Evolutionary conservation across 2,113 vertebrate species (phyloP), one percentile per base, ranked within the genome.

Genomic region (Pollimyrus isidori): DNA sequence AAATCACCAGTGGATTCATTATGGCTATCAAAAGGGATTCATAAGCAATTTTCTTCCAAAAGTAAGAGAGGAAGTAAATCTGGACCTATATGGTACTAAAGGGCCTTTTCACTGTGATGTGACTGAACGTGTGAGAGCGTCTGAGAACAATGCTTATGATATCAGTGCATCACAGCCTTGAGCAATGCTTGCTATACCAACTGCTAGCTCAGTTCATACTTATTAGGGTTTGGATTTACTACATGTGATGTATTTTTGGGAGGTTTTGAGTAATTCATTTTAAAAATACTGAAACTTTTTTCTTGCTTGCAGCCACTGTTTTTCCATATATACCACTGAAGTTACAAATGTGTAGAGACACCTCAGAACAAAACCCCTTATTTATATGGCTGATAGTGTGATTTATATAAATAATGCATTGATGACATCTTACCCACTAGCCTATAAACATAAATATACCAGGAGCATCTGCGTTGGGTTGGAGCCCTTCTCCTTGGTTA

Each of bases 1-100:
- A 94, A 95, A 93, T 94, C 93, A 92, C 93, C 93, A 94, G 91
- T 93, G 94, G 65, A 88, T 88, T 69, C 87, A 95, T 96, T 94
- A 94, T 93, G 92, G 91, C 90, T n/a, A 90, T 89, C 91, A 46
- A 86, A 91, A 94, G 85, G 93, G 92, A 92, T 94, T 90, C 52
- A 88, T 90, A 88, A 85, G 88, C 76, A 88, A 62, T 88, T 90
- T 88, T 90, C 69, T 84, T 88, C 76, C 87, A 58, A 90, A 90
- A 90, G 88, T 90, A 90, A 48, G 13, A 84, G 87, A 90, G 87
- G 89, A 88, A 88, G 87, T 50, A 42, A 30, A 26, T n/a, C 49
- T 62, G 69, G 19, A 50, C 80, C 26, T 65, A 58, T 5, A 21
- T 23, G 42, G 69, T 91, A 92, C 93, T 92, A 93, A 94, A 91